phyloP scores from a whole-genome alignment of 1,140 invertebrate species.

The Eciton burchellii region DNA sequence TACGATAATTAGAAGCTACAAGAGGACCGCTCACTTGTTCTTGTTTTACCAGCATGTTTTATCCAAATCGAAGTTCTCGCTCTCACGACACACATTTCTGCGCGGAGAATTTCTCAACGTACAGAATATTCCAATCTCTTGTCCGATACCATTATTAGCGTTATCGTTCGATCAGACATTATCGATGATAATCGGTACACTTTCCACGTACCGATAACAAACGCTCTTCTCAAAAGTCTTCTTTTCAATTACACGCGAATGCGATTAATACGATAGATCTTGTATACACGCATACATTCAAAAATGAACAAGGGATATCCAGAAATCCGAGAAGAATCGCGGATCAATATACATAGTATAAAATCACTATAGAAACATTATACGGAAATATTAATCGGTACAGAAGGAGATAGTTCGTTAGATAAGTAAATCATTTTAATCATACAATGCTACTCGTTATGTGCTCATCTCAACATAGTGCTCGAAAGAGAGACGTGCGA shows the following conservation, averaged over 20 bases:
- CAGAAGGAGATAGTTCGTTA: background rate
- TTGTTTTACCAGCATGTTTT: conserved; percentile 37
- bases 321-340: background rate
- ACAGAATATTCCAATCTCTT: background rate
- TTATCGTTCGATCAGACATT: background rate
- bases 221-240: background rate
- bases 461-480: conserved; percentile 6
- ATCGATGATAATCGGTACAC: background rate
- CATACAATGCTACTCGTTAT: conserved; percentile 23
- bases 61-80: background rate
- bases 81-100: no score
- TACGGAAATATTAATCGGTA: conserved; percentile 2
- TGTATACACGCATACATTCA: background rate
- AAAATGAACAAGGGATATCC: background rate
- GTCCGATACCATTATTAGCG: no score
- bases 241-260: background rate
- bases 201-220: background rate
- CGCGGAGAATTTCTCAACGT: no score
- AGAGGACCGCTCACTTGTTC: conserved; percentile 22
- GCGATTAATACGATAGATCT: background rate
- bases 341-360: background rate
- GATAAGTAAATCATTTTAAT: conserved; percentile 16
- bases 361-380: background rate
- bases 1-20: conserved; percentile 59
- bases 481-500: conserved; percentile 53